Conservation (phyloP, 2,888 invertebrate genomes). For the Ophonus ardosiacus region DNA sequence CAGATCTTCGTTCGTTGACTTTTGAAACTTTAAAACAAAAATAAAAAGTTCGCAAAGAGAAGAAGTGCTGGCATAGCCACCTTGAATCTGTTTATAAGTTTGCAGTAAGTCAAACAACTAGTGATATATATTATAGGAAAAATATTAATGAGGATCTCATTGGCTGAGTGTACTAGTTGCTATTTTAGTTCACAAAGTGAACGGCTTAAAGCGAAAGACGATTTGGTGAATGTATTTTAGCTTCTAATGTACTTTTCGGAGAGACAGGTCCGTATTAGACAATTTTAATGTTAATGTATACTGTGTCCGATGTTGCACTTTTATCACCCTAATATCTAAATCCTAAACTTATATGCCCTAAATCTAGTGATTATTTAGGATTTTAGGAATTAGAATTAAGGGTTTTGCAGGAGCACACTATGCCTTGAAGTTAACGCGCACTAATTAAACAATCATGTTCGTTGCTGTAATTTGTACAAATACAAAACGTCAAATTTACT, state of each 20-base stretch:
- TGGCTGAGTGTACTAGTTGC: neutral
- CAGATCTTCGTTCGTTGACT: constrained; percentile 22
- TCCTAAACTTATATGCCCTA: too few relatives aligned
- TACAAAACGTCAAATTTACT: too few relatives aligned
- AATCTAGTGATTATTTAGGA: too few relatives aligned
- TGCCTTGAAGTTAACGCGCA: too few relatives aligned
- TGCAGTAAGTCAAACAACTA: neutral
- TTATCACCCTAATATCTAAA: too few relatives aligned
- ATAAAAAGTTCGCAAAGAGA: constrained; percentile 36
- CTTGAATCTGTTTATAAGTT: constrained; percentile 34
- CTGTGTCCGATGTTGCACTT: too few relatives aligned
- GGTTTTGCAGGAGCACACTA: too few relatives aligned
- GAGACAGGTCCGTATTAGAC: neutral
- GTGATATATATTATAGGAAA: neutral
- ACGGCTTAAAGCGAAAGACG: constrained; percentile 10
- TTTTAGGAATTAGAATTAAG: too few relatives aligned
- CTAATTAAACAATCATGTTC: too few relatives aligned
- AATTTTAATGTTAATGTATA: neutral
- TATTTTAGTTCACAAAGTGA: constrained; percentile 40
- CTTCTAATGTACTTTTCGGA: constrained; percentile 15
- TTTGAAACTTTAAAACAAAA: constrained; percentile 22
- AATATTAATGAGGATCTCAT: neutral
- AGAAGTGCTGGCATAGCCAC: constrained; percentile 20
- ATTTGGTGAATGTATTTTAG: constrained; percentile 22
- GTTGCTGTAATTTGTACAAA: too few relatives aligned